Percentiles rank a stretch among this genome's conserved stretches.
Evolutionary conservation across 1,140 invertebrate genomes (phyloP).

Genomic region (Theocolax elegans): DNA sequence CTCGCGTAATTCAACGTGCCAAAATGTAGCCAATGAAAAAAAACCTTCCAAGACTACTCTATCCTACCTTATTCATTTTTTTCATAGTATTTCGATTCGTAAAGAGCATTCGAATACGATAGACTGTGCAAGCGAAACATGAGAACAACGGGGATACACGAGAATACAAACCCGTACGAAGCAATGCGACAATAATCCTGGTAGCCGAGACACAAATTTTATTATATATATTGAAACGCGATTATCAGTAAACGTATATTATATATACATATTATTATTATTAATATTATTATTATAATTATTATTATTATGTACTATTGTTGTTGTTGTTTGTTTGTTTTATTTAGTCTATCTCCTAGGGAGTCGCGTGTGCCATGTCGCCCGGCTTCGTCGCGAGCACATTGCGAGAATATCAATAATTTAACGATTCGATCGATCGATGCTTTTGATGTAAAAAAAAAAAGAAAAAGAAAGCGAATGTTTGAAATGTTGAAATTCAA

Average conservation of each 20-base stretch:
- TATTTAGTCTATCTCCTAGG: constrained; percentile 61
- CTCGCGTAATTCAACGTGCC: constrained; percentile 58
- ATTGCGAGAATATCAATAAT: constrained; percentile 20
- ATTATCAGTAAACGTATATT: neutral
- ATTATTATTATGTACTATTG: constrained; percentile 51
- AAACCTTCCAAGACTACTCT: constrained; percentile 30
- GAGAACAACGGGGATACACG: too few species aligned
- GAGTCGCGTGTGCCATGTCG: constrained; percentile 57
- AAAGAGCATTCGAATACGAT: neutral
- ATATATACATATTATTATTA: constrained; percentile 43
- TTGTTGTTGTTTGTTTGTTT: constrained; percentile 65
- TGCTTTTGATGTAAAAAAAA: neutral
- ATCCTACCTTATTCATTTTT: neutral
- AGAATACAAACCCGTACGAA: too few species aligned
- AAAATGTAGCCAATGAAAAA: constrained; percentile 59
- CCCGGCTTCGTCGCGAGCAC: constrained; percentile 53
- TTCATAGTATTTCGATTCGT: neutral
- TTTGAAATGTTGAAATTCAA: constrained; percentile 8
- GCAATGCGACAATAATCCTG: neutral
- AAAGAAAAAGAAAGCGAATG: too few species aligned
- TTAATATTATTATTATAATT: constrained; percentile 34
- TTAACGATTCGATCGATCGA: neutral
- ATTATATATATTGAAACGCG: constrained; percentile 29
- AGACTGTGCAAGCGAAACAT: too few species aligned
- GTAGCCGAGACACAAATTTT: constrained; percentile 36